A percentile compares a stretch with the other conserved stretches of the same genome.
Conservation (phyloP, 2,113 vertebrate genomes). For the Porphyrio hochstetteri region DNA sequence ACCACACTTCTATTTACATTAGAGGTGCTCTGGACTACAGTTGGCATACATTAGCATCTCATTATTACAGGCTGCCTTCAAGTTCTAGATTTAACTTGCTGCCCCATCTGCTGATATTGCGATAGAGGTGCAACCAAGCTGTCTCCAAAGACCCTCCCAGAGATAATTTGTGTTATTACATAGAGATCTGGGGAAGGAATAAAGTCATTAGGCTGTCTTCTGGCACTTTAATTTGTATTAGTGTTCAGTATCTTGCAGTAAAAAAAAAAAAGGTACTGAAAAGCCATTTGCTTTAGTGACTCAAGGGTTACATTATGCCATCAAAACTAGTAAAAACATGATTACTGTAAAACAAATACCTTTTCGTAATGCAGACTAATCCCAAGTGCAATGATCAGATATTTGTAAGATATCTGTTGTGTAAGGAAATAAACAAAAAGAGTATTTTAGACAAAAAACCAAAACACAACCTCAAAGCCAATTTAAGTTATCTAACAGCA, state of each 20-base stretch:
- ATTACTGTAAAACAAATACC: slow-evolving; percentile 73
- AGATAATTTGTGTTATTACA: neutral
- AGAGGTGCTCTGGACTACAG: neutral
- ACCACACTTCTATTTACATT: neutral
- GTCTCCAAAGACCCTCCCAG: neutral
- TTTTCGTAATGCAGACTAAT: slow-evolving; percentile 91
- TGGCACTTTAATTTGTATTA: neutral
- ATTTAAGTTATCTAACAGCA: neutral
- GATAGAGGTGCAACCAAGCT: neutral
- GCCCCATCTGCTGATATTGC: neutral
- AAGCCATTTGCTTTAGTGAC: neutral
- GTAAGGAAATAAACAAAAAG: neutral
- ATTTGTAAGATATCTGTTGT: slow-evolving; percentile 91
- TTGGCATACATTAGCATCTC: neutral
- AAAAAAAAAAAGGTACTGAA: neutral
- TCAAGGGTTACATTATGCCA: neutral
- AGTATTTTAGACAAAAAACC: neutral
- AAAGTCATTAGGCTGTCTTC: neutral
- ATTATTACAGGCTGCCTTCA: neutral
- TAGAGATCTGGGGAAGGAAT: neutral
- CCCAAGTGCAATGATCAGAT: slow-evolving; percentile 94
- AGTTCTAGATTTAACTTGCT: neutral
- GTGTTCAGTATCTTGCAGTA: neutral
- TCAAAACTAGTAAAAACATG: neutral
- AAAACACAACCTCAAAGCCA: neutral